Evolutionary conservation across 2,113 vertebrate species (phyloP).

Genomic region (Genyomyrus donnyi): DNA sequence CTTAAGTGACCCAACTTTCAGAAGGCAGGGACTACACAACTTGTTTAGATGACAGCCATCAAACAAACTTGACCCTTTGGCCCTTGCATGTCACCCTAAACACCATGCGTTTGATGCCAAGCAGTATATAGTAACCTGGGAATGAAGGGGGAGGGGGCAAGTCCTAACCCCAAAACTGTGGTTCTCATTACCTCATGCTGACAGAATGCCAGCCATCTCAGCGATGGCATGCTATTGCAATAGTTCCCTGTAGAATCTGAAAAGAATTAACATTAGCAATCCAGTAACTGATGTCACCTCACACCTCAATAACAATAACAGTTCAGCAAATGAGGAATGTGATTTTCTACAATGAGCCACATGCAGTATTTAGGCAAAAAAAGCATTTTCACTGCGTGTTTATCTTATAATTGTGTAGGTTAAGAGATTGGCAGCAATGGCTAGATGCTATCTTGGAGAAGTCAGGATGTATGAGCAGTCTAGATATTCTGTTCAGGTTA

Average conservation of each 20-base stretch:
- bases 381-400: background rate
- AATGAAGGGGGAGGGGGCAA: slow-evolving; percentile 18
- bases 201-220: slow-evolving; percentile 54
- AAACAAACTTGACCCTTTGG: slow-evolving; percentile 50
- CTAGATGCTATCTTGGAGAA: background rate
- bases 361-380: background rate
- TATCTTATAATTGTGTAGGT: background rate
- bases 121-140: slow-evolving; percentile 45
- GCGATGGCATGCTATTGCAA: slow-evolving; percentile 37
- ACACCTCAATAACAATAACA: background rate
- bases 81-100: slow-evolving; percentile 47
- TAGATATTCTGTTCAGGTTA: background rate
- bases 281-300: slow-evolving; percentile 1
- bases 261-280: slow-evolving; percentile 33
- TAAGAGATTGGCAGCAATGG: background rate
- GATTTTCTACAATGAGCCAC: background rate
- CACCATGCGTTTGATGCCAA: slow-evolving; percentile 44
- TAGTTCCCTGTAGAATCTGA: slow-evolving; percentile 44
- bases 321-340: background rate
- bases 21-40: slow-evolving; percentile 20
- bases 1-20: slow-evolving; percentile 3
- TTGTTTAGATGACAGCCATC: slow-evolving; percentile 53
- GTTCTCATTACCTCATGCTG: slow-evolving; percentile 64
- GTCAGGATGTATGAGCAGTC: background rate
- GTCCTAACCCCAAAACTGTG: slow-evolving; percentile 36